Evolutionary conservation across 1,140 invertebrate species (phyloP), one percentile per base, ranked within the genome.

Genomic region (Conus betulinus): DNA sequence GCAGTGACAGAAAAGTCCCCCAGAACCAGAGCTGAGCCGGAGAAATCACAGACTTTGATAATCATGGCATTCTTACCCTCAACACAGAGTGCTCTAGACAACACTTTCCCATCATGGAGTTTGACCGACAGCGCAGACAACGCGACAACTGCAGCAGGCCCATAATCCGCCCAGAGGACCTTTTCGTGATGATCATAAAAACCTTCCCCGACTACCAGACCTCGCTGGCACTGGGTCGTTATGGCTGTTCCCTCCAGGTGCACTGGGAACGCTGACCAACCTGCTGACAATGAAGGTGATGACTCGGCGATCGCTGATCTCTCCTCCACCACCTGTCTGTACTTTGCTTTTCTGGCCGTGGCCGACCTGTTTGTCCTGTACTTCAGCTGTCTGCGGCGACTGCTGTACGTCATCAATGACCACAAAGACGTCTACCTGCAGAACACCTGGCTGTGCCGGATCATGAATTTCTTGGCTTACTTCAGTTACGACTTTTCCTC

Each of bases 261-360:
- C 93, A 20, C 52, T 94, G 20, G 94, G 94, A 51, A 93, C 91
- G 20, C 83, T 94, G 8, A 94, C 94, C 25, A 95, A 94, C 88
- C 74, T 92, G 25, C 87, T 95, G 63, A 92, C 91, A 67, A 90
- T 94, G 52, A 39, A 93, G 5, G 92, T 95, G 7, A 93, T 94
- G 91, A 85, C 90, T 13, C 84, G 92, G 17, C 91, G 91, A 81
- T 83, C 89, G 7, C 92, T 94, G 89, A 88, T 90, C 5, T 90
- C 5, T 82, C 90, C 25, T 90, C 93, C 13, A 92, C 94, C 15
- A 94, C 94, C 23, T 93, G 92, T 84, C 90, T 94, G 82, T 94
- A 94, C 89, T 92, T 94, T 91, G 91, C 93, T 1, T 90, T 91
- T 7, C 89, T 94, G 51, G 94, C 94, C 1, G 88, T 93, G 5